Evolutionary conservation across 2,888 invertebrate species (phyloP).

Genomic region (Limnephilus auricula): DNA sequence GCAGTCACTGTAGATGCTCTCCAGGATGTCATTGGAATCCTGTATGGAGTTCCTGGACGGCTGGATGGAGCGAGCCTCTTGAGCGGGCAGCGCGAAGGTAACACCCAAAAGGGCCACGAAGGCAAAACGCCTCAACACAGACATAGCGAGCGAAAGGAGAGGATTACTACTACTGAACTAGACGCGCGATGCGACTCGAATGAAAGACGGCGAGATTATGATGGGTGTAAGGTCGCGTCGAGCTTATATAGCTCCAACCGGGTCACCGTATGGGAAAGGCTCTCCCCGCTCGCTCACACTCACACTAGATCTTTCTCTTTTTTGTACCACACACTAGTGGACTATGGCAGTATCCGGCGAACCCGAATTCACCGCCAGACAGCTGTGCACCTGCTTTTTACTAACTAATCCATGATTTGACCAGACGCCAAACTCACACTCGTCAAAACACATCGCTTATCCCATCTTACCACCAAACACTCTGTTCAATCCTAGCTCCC

Average conservation of each 20-base stretch:
- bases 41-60: constrained; percentile 80
- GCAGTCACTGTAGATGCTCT: constrained; percentile 87
- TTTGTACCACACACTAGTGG: constrained; percentile 51
- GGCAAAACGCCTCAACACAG: constrained; percentile 61
- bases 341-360: constrained; percentile 46
- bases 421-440: background rate
- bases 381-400: constrained; percentile 48
- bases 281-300: constrained; percentile 52
- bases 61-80: constrained; percentile 78
- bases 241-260: constrained; percentile 64
- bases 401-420: background rate
- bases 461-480: background rate
- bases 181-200: constrained; percentile 55
- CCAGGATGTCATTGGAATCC: constrained; percentile 87
- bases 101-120: constrained; percentile 72
- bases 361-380: constrained; percentile 49
- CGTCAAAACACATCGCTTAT: background rate
- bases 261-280: constrained; percentile 62
- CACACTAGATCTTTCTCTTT: constrained; percentile 60
- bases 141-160: constrained; percentile 49
- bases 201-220: constrained; percentile 56
- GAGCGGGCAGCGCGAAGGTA: constrained; percentile 83
- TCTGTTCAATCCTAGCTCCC: background rate
- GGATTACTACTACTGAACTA: constrained; percentile 33
- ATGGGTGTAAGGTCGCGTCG: constrained; percentile 45